phyloP scores from a whole-genome alignment of 1,140 invertebrate genomes.

The Eulimnadia texana region DNA sequence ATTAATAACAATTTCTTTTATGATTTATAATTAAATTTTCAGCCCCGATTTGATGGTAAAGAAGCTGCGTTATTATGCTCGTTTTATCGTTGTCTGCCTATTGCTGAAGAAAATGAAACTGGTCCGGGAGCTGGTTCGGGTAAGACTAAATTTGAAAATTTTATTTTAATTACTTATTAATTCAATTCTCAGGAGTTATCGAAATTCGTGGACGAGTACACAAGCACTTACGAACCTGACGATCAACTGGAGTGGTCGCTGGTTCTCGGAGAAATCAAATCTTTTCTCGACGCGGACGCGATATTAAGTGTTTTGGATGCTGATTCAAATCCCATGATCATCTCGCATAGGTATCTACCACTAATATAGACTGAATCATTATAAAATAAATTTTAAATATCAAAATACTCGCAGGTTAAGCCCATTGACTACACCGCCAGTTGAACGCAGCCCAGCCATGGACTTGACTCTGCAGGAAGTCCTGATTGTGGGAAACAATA shows the following conservation, averaged over 20 bases:
- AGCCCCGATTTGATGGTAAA: conserved; percentile 93
- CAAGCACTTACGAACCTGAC: conserved; percentile 85
- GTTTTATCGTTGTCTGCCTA: conserved; percentile 92
- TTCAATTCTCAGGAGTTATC: conserved; percentile 51
- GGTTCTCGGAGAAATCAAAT: conserved; percentile 85
- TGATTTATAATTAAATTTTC: too few relatives aligned
- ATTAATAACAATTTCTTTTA: too few relatives aligned
- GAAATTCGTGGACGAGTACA: conserved; percentile 84
- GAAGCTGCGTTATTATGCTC: conserved; percentile 88
- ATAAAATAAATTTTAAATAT: conserved; percentile 22
- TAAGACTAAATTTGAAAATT: conserved; percentile 22
- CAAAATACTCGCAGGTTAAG: conserved; percentile 45
- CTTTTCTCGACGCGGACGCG: conserved; percentile 84
- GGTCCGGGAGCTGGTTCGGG: conserved; percentile 74
- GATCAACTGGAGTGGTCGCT: conserved; percentile 92
- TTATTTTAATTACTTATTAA: too few relatives aligned
- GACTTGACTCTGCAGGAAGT: conserved; percentile 82
- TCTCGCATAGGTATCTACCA: conserved; percentile 56
- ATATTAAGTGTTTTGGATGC: conserved; percentile 73
- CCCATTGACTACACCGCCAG: conserved; percentile 51
- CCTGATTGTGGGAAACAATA: conserved; percentile 82
- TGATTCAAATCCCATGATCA: conserved; percentile 63
- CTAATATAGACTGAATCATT: conserved; percentile 3
- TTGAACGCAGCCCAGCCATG: conserved; percentile 43
- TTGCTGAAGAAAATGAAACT: conserved; percentile 88